Conservation (phyloP, 2,113 vertebrate species). For the Corythornis cristatus region DNA sequence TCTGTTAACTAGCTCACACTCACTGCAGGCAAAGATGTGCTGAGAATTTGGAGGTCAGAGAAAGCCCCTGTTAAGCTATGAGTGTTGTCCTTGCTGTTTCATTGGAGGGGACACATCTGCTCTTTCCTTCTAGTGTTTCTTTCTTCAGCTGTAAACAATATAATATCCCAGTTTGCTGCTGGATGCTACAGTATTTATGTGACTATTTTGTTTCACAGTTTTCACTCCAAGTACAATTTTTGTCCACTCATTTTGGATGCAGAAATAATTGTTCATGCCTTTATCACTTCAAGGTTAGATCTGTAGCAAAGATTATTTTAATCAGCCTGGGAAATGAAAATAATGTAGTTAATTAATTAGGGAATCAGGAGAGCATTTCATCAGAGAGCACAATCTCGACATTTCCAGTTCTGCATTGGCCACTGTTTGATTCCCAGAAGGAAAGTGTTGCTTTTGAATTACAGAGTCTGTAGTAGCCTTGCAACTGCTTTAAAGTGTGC, state of each 20-base stretch:
- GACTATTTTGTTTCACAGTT: background rate
- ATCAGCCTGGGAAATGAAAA: background rate
- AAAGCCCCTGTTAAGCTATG: background rate
- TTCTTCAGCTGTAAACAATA: background rate
- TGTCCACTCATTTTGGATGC: background rate
- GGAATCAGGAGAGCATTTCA: background rate
- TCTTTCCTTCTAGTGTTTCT: background rate
- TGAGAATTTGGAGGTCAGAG: background rate
- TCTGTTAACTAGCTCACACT: background rate
- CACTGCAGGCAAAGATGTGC: background rate
- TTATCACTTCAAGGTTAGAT: background rate
- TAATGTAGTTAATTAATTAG: background rate
- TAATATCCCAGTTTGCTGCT: background rate
- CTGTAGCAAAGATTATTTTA: background rate
- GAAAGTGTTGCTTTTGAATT: background rate
- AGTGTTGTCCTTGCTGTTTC: background rate
- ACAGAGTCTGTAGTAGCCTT: background rate
- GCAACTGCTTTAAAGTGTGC: background rate
- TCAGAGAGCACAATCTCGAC: accelerated
- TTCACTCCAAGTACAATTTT: background rate
- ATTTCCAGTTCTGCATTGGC: background rate
- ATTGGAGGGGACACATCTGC: background rate
- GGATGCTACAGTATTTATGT: background rate
- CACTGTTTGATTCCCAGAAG: background rate
- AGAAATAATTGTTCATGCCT: background rate